A percentile compares a stretch with the other conserved stretches of the same genome.
These are phyloP conservation scores for Carterocephalus palaemon DNA, from an alignment of 2,888 invertebrate genomes.

Conservation along the genomic window DNA sequence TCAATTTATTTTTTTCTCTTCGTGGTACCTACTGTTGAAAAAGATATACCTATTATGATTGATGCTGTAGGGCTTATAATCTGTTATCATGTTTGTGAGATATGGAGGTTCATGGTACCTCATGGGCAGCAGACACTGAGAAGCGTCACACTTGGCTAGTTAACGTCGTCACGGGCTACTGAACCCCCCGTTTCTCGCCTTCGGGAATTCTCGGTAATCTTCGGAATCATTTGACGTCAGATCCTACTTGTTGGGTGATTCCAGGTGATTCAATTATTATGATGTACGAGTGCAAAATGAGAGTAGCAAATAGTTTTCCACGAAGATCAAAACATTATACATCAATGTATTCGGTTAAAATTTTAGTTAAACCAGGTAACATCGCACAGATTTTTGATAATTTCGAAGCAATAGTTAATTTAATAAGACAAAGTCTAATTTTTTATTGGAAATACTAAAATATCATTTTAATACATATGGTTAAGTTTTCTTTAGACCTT, in stretches of 20 bases:
- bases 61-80: constrained; percentile 46
- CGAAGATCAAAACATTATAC: no score
- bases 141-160: constrained; percentile 51
- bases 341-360: no score
- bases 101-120: constrained; percentile 45
- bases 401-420: no score
- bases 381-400: no score
- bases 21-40: constrained; percentile 7
- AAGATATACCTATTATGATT: constrained; percentile 31
- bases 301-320: no score
- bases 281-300: constrained; percentile 18
- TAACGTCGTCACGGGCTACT: constrained; percentile 54
- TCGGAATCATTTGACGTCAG: constrained; percentile 43
- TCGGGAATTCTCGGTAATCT: constrained; percentile 50
- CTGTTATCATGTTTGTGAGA: constrained; percentile 41
- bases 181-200: constrained; percentile 47
- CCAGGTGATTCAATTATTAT: constrained; percentile 21
- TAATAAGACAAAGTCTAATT: no score
- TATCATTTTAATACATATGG: no score
- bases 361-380: no score
- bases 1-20: constrained; percentile 15
- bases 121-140: constrained; percentile 41
- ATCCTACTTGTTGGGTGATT: constrained; percentile 46
- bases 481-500: no score
- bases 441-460: no score